Percentiles rank a stretch among this genome's conserved stretches.
These are phyloP conservation scores for Oncorhynchus tshawytscha DNA, from an alignment of 2,113 vertebrate species.

Conservation along the genomic window DNA sequence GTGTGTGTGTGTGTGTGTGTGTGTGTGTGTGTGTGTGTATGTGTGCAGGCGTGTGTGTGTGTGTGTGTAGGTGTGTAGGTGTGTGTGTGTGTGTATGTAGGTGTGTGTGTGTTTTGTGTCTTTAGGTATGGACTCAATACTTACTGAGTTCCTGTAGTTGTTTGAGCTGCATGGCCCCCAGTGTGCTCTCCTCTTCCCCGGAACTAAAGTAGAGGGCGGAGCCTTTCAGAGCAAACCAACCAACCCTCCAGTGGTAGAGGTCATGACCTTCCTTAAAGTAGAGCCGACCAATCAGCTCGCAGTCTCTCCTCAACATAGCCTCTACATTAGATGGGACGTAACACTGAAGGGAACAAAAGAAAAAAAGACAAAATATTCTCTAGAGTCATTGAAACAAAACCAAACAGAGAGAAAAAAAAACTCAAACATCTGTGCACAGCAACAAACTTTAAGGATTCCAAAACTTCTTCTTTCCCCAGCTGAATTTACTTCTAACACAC, in stretches of 20 bases:
- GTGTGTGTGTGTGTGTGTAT: background rate
- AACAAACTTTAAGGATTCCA: background rate
- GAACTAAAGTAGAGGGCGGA: slow-evolving; percentile 82
- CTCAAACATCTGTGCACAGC: background rate
- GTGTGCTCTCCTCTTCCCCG: slow-evolving; percentile 69
- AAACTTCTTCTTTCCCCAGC: background rate
- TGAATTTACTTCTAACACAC: slow-evolving; percentile 2
- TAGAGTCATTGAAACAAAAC: background rate
- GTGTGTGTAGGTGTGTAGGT: no score
- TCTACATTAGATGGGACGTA: slow-evolving; percentile 82
- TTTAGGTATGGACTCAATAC: slow-evolving; percentile 32
- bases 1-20: no score
- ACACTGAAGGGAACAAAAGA: slow-evolving; percentile 70
- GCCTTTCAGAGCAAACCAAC: slow-evolving; percentile 90
- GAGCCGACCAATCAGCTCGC: slow-evolving; percentile 86
- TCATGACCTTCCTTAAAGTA: slow-evolving; percentile 91
- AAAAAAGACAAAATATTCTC: background rate
- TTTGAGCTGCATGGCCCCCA: slow-evolving; percentile 84
- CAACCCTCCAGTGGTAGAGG: slow-evolving; percentile 88
- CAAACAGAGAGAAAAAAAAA: background rate
- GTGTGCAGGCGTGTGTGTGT: no score
- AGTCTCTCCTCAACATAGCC: slow-evolving; percentile 77
- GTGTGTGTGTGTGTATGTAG: no score
- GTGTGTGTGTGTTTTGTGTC: background rate
- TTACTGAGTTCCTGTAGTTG: slow-evolving; percentile 95